phyloP scores from a whole-genome alignment of 2,888 invertebrate genomes.

The Syrphus vitripennis region DNA sequence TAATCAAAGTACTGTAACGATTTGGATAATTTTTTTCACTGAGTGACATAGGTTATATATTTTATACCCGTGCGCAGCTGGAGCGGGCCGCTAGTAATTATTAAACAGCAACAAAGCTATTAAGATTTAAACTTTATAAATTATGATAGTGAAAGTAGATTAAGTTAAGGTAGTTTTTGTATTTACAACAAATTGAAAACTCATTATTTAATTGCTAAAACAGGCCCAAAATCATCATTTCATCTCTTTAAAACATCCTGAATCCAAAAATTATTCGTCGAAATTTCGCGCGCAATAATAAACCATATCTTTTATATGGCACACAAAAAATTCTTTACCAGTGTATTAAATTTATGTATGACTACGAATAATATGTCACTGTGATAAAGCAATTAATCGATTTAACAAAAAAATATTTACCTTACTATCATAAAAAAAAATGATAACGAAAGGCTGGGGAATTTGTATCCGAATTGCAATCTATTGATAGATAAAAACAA shows the following conservation, averaged over 20 bases:
- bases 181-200: too few relatives aligned
- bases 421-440: conserved; percentile 18
- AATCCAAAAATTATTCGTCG: not conserved
- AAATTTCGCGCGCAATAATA: not conserved
- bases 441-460: not conserved
- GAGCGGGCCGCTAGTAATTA: too few relatives aligned
- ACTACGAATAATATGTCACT: not conserved
- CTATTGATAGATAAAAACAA: not conserved
- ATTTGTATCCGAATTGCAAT: not conserved
- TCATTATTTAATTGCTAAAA: too few relatives aligned
- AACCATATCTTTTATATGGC: not conserved
- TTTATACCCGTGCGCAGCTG: too few relatives aligned
- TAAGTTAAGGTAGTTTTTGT: too few relatives aligned
- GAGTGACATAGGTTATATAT: too few relatives aligned
- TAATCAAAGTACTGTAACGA: too few relatives aligned
- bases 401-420: conserved; percentile 24
- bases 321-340: not conserved
- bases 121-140: too few relatives aligned
- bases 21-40: too few relatives aligned
- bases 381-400: not conserved
- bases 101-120: too few relatives aligned
- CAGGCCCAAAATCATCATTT: too few relatives aligned
- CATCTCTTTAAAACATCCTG: not conserved
- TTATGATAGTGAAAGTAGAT: too few relatives aligned
- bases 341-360: not conserved